Evolutionary conservation across 1,140 invertebrate species (phyloP), one percentile per base, ranked within the genome.

Genomic region (Macrosteles quadrilineatus): DNA sequence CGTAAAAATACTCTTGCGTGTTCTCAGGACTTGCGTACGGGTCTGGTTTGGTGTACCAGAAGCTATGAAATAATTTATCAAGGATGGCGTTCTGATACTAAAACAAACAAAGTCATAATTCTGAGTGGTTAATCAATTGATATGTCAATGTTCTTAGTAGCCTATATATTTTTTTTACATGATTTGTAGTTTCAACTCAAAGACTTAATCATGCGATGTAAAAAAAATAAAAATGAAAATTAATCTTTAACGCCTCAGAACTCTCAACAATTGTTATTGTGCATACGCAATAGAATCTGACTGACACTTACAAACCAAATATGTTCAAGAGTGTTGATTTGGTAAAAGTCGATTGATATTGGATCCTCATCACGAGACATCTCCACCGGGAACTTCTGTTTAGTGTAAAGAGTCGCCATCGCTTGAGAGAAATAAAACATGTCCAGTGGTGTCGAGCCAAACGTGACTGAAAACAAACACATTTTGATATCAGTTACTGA

Each of bases 351-450:
- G 3, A 27, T 59, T 9, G 6, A 4, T 9, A 23, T 27, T 11
- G 27, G 21, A 27, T 23, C 55, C 2, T 59, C 21, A 1, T 25
- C 23, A 27, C 55, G 32, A 36, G 32, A 6, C 32, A 14, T 14
- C 32, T 36, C 55, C 2, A 11, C 55, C 3, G 17, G 6, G 27
- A 59, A 59, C 55, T 25, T 29, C 25, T 59, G 55, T n/a, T 59
- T 59, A 2, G 55, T 59, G 25, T 59, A 59, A 2, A 59, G 55
- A 9, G 55, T 59, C 2, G 21, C 27, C 55, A 59, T 59, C 21
- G 55, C 55, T 59, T 59, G 55, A 4, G 55, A 59, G 55, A 59
- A 59, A 25, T 59, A 59, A 29, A 59, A 59, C 55, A 59, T 59
- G 55, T 59, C 55, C 11, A 59, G 55, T 11, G 55, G 55, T 25